Conservation (phyloP, 1,140 invertebrate genomes). For the Drosophila prosaltans region DNA sequence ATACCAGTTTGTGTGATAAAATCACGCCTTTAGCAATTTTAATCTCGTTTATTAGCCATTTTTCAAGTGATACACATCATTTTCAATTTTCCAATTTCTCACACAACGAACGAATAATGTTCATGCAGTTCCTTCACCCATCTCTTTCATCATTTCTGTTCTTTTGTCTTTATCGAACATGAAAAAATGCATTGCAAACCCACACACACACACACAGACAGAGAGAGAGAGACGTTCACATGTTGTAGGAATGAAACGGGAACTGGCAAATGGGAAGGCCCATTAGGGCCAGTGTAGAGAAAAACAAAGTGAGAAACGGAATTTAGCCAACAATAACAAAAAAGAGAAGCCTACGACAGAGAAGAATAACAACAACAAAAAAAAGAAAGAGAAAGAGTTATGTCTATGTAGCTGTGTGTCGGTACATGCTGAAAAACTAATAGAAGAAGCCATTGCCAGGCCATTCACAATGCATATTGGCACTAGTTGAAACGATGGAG, state of each 20-base stretch:
- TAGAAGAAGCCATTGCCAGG: slow-evolving; percentile 15
- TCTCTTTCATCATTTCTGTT: slow-evolving; percentile 3
- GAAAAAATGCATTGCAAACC: slow-evolving; percentile 72
- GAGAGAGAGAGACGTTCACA: slow-evolving; percentile 12
- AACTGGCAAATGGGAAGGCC: slow-evolving; percentile 6
- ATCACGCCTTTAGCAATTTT: slow-evolving; percentile 72
- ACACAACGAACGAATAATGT: slow-evolving; percentile 42
- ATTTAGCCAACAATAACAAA: slow-evolving; percentile 53
- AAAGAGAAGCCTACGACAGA: slow-evolving; percentile 40
- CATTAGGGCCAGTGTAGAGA: slow-evolving; percentile 48
- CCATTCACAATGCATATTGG: slow-evolving; percentile 20
- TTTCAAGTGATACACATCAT: slow-evolving; percentile 79
- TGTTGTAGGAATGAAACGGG: slow-evolving; percentile 2
- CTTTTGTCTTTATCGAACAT: slow-evolving; percentile 77
- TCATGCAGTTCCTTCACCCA: not conserved
- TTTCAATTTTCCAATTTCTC: slow-evolving; percentile 80
- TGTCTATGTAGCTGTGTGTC: not conserved
- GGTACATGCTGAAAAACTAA: slow-evolving; percentile 10
- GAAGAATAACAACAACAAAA: not conserved
- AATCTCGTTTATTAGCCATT: slow-evolving; percentile 81
- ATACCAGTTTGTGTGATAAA: slow-evolving; percentile 21
- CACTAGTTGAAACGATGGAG: not conserved
- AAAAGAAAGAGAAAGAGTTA: not conserved
- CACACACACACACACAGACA: slow-evolving; percentile 23
- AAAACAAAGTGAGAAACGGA: slow-evolving; percentile 50